phyloP scores from a whole-genome alignment of 2,797 vertebrate genomes.

The Zalophus californianus region DNA sequence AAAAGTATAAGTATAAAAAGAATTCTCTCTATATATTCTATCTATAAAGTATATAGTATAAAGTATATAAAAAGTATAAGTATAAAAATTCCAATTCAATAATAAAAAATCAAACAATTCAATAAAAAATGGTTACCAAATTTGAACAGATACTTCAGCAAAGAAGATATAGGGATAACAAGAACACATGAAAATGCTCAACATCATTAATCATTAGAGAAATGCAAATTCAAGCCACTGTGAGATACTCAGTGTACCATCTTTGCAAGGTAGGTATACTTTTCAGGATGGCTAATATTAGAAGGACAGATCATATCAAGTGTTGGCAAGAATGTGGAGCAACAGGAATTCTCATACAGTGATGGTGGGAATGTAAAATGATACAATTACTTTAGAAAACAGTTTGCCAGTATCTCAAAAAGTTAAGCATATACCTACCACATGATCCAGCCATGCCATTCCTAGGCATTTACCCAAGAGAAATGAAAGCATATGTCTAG shows the following conservation, averaged over 20 bases:
- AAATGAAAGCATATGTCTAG: neutral
- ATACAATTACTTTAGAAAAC: neutral
- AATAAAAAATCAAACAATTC: neutral
- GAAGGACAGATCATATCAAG: neutral
- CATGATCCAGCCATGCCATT: neutral
- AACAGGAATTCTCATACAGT: neutral
- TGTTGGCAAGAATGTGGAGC: neutral
- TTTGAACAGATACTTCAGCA: neutral
- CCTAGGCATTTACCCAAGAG: neutral
- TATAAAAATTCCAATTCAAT: neutral
- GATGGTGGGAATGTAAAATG: neutral
- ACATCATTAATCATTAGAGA: neutral
- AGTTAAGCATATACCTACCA: neutral
- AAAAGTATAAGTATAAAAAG: too few species aligned
- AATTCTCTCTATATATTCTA: too few species aligned
- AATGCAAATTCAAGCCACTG: neutral
- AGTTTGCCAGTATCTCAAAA: conserved; percentile 8
- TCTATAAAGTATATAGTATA: too few species aligned
- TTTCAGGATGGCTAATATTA: neutral
- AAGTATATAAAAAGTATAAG: too few species aligned
- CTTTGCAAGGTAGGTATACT: neutral
- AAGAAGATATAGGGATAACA: neutral
- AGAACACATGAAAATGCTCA: neutral
- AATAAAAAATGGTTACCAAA: neutral
- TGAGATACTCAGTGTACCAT: neutral